Conservation (phyloP, 2,888 invertebrate genomes). For the Stenchaetothrips biformis region DNA sequence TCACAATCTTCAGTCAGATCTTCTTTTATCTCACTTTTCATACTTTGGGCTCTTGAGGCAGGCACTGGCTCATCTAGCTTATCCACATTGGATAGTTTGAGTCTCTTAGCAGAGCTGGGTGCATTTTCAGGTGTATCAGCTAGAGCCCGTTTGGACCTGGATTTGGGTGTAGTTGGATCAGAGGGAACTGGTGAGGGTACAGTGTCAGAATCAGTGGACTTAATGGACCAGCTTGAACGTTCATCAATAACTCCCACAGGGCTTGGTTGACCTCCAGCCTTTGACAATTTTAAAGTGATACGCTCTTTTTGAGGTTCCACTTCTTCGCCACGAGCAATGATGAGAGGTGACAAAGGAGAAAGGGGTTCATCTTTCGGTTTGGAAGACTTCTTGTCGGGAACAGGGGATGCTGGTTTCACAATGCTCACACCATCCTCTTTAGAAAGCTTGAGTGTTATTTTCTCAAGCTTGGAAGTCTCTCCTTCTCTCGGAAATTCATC, state of each 20-base stretch:
- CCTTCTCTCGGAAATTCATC: neutral
- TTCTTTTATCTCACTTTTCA: neutral
- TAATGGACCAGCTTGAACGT: neutral
- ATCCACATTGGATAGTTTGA: neutral
- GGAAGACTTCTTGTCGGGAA: neutral
- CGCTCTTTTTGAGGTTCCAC: neutral
- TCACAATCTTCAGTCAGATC: neutral
- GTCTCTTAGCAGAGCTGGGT: neutral
- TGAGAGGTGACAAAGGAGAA: constrained; percentile 2
- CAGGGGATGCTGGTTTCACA: neutral
- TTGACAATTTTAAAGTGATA: neutral
- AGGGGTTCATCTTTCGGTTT: neutral
- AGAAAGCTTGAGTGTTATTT: constrained; percentile 35
- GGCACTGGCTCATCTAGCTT: neutral
- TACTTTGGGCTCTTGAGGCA: neutral
- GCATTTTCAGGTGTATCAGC: neutral
- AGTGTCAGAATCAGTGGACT: constrained; percentile 5
- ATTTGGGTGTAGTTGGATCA: neutral
- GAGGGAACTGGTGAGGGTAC: neutral
- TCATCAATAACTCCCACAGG: constrained; percentile 15
- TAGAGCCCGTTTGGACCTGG: neutral
- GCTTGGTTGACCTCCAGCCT: neutral
- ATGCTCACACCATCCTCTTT: constrained; percentile 31
- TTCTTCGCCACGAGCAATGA: neutral
- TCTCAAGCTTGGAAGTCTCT: constrained; percentile 32